Evolutionary conservation across 2,888 invertebrate species (phyloP).

Genomic region (Hydrotaea cyrtoneurina): DNA sequence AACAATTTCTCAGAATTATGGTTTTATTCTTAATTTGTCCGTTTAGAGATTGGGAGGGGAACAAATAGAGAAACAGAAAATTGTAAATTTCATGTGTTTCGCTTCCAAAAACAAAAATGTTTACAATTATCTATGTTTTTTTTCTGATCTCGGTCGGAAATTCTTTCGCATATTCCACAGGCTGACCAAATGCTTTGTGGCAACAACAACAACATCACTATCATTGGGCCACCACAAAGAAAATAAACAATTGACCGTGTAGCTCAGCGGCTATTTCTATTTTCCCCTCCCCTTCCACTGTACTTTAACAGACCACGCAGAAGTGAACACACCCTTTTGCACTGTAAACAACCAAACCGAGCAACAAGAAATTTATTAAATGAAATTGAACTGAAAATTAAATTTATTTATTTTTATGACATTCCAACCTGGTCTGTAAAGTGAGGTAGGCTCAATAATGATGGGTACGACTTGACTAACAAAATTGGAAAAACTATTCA

Average conservation of each 20-base stretch:
- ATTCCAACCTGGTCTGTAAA: not conserved
- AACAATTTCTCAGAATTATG: conserved; percentile 24
- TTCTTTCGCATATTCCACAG: not conserved
- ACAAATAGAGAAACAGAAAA: not conserved
- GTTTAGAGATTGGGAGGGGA: not conserved
- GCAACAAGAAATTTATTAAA: not conserved
- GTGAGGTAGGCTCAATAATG: not conserved
- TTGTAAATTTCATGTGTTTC: conserved; percentile 17
- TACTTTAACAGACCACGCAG: not conserved
- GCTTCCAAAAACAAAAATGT: conserved; percentile 6
- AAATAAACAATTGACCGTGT: not conserved
- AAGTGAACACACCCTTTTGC: not conserved
- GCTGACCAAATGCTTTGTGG: not conserved
- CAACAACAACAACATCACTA: not conserved
- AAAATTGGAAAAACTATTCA: too few species aligned
- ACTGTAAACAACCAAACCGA: not conserved
- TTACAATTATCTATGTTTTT: conserved; percentile 26
- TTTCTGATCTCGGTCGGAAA: not conserved
- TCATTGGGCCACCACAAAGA: not conserved
- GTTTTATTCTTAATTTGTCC: conserved; percentile 5
- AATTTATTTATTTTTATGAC: not conserved
- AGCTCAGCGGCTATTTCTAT: not conserved
- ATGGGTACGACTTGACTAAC: too few species aligned
- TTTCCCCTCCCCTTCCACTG: not conserved
- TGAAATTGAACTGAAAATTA: not conserved